These are phyloP conservation scores for Danionella dracula DNA, from an alignment of 2,797 vertebrate species.

Conservation along the genomic window DNA sequence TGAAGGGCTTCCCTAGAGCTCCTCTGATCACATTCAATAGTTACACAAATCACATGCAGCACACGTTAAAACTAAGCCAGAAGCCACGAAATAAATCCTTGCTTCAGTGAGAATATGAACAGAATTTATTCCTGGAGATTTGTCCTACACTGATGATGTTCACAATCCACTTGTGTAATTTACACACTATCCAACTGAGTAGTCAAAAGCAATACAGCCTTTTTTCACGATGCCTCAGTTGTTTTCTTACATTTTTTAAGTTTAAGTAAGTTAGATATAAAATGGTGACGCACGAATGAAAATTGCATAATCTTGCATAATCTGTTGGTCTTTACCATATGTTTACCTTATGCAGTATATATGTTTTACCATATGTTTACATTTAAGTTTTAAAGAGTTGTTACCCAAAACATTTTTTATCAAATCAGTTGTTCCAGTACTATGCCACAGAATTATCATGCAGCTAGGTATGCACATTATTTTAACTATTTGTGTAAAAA, in stretches of 20 bases:
- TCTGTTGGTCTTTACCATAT: no score
- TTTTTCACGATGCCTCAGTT: background rate
- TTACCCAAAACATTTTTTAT: no score
- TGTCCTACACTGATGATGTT: conserved; percentile 1
- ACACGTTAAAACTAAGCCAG: conserved; percentile 13
- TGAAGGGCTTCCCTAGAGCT: conserved; percentile 44
- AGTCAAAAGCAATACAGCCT: background rate
- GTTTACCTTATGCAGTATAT: no score
- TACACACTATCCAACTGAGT: background rate
- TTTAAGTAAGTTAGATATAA: no score
- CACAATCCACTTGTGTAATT: conserved; percentile 16
- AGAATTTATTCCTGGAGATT: conserved; percentile 8
- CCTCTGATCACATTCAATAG: conserved; percentile 34
- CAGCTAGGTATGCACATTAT: no score
- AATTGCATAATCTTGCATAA: no score
- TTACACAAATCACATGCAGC: conserved; percentile 10
- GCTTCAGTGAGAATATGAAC: conserved; percentile 15
- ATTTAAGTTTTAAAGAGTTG: no score
- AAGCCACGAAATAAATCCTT: conserved; percentile 27
- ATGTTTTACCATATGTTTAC: no score
- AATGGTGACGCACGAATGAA: no score
- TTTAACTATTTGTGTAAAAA: no score
- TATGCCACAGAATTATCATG: no score
- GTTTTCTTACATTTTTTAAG: background rate
- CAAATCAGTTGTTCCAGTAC: no score